Base-by-base conservation (phyloP, 2,113 vertebrate species). In the Saimiri boliviensis region DNA sequence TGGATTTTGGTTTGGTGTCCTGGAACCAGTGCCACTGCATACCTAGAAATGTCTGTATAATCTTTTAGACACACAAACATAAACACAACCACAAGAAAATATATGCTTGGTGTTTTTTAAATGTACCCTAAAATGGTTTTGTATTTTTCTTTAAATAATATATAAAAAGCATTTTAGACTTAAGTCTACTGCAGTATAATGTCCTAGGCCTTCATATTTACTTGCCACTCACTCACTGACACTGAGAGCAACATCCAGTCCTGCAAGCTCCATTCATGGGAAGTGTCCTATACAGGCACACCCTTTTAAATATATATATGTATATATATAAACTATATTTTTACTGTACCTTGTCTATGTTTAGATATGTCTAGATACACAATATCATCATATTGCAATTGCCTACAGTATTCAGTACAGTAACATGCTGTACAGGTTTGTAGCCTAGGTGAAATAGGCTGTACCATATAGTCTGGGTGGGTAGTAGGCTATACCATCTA, bases 121-220 rank as follows among this genome's bases (percentile, higher is more conserved):
- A 91, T 40, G 17, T 91, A 91, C 32, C 23, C 63, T 84, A 73
- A 84, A 71, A 58, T 96, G 32, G 40, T 37, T 88, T 96, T 81
- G 16, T 81, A 80, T 89, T 47, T 96, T 90, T 54, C n/a, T 91
- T 86, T 49, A 84, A 91, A 80, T 89, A 70, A 92, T 45, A 73
- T 77, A 45, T 56, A 40, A 21, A 86, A 52, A 52, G 52, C 1
- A 16, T 52, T 52, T 17, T 52, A 52, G 52, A 52, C 37, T 40
- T 40, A 40, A 73, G 21, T 73, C 70, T 40, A 23, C 21, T 23
- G 20, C 40, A 73, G 37, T 40, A 37, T 73, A 73, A 73, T 73
- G n/a, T 5, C 70, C 10, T 40, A 40, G 37, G 37, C 20, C 20
- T 40, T 73, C 37, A 40, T 21, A 73, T 40, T 73, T 37, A 73